These are phyloP conservation scores for Amphipoea oculea DNA, from an alignment of 2,888 invertebrate genomes.

Conservation along the genomic window DNA sequence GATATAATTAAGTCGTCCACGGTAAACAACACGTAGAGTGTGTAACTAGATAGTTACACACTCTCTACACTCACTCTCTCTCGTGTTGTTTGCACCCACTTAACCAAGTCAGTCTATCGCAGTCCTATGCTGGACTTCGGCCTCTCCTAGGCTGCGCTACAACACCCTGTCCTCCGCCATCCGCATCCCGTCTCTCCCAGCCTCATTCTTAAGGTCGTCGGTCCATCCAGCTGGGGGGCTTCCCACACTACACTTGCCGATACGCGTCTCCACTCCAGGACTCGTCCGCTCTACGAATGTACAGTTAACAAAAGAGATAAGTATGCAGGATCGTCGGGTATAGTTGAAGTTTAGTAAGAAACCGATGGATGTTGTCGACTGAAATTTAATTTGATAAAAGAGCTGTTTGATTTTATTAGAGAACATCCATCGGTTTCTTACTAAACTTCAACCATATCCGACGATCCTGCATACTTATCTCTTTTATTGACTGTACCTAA, in stretches of 20 bases:
- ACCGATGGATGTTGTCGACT: too few relatives aligned
- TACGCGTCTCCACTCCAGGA: not conserved
- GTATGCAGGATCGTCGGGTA: too few relatives aligned
- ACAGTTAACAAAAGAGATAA: too few relatives aligned
- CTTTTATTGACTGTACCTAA: too few relatives aligned
- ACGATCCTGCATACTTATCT: too few relatives aligned
- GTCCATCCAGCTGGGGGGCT: not conserved
- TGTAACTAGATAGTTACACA: too few relatives aligned
- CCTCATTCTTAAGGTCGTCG: not conserved
- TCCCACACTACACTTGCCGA: not conserved
- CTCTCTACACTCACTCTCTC: too few relatives aligned
- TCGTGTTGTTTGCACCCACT: not conserved
- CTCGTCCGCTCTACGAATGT: not conserved
- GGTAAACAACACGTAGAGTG: not conserved
- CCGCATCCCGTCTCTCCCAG: not conserved
- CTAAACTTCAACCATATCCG: too few relatives aligned
- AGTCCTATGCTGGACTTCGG: not conserved
- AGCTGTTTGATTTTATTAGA: too few relatives aligned
- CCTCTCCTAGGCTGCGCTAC: not conserved
- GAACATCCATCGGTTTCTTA: too few relatives aligned
- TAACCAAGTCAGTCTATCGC: not conserved
- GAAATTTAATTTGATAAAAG: too few relatives aligned
- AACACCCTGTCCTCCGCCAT: not conserved
- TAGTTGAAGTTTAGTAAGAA: too few relatives aligned
- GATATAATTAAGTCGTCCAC: not conserved